Conservation (phyloP, 1,140 invertebrate genomes). For the Drosophila cardini region DNA sequence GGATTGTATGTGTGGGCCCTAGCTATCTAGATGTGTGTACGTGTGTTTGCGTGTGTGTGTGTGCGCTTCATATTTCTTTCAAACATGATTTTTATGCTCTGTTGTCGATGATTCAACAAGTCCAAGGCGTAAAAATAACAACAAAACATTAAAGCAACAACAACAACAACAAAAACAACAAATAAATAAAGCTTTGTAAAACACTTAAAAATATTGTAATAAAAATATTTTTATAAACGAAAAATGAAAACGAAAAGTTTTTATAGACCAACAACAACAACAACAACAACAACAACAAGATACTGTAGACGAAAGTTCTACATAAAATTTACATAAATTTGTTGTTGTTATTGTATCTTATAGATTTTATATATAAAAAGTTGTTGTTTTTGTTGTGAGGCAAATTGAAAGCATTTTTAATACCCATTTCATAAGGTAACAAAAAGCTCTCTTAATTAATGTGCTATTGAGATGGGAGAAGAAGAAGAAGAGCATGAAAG, state of each 20-base stretch:
- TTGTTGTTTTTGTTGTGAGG: constrained; percentile 11
- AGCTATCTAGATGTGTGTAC: constrained; percentile 10
- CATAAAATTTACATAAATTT: constrained; percentile 32
- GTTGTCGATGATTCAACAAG: constrained; percentile 67
- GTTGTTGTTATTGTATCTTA: constrained; percentile 9
- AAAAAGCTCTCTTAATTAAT: constrained; percentile 35
- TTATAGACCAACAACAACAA: constrained; percentile 28
- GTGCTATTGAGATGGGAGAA: constrained; percentile 22
- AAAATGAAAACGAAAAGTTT: constrained; percentile 33
- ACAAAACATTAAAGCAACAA: constrained; percentile 47
- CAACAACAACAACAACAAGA: too few species aligned
- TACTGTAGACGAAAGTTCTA: constrained; percentile 7
- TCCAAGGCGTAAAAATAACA: constrained; percentile 65
- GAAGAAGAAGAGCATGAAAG: neutral
- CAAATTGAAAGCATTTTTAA: constrained; percentile 41
- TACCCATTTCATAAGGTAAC: constrained; percentile 30
- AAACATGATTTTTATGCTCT: constrained; percentile 58
- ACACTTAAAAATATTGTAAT: constrained; percentile 56
- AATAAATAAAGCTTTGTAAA: constrained; percentile 40
- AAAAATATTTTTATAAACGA: constrained; percentile 50
- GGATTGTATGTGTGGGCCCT: constrained; percentile 25
- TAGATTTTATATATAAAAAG: constrained; percentile 3
- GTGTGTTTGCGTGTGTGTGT: constrained; percentile 21
- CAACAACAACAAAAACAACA: constrained; percentile 38
- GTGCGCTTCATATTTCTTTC: constrained; percentile 60